Base-by-base conservation (phyloP, 2,113 vertebrate genomes). In the Paratilapia polleni region DNA sequence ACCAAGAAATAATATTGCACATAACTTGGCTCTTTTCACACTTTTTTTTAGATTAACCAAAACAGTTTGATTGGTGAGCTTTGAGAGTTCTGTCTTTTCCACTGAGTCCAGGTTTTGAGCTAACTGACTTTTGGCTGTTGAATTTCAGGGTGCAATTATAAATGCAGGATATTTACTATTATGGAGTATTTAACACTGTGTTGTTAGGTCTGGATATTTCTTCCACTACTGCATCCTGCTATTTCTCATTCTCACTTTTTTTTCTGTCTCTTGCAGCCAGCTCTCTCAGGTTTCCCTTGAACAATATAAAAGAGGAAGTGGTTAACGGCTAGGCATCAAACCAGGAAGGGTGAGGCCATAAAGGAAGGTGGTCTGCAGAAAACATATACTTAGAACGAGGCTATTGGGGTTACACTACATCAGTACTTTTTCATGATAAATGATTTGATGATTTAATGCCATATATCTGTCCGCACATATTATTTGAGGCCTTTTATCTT, bases 401-500 rank as follows among this genome's bases (percentile, higher is more conserved):
- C 13, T 54, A 57, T 7, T 31, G 11, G 68, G 31, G 2, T 17
- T 75, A 59, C 9, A 38, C 6, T 54, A 22, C 52, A 73, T 13
- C 13, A 38, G 47, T 14, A 70, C 10, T 8, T 56, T 26, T 13
- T 15, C 13, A 41, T 49, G 43, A 19, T 31, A 28, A 73, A 14
- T 31, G 47, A 0, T 56, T 41, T 59, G 9, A 14, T 26, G 41
- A 24, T 8, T 22, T 13, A 66, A 43, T 66, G 63, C 24, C 63
- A 81, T 61, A 47, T 49, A 49, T 81, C 34, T 38, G 6, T 6
- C 11, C 43, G 8, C 3, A 47, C 17, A 43, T 31, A 54, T 77
- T 17, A 41, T 66, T 57, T 34, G 1, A 83, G 49, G 31, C 26
- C 28, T 31, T 81, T 82, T 31, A 49, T 87, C 38, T 84, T 15